phyloP scores from a whole-genome alignment of 2,113 vertebrate genomes.

The Peromyscus leucopus region DNA sequence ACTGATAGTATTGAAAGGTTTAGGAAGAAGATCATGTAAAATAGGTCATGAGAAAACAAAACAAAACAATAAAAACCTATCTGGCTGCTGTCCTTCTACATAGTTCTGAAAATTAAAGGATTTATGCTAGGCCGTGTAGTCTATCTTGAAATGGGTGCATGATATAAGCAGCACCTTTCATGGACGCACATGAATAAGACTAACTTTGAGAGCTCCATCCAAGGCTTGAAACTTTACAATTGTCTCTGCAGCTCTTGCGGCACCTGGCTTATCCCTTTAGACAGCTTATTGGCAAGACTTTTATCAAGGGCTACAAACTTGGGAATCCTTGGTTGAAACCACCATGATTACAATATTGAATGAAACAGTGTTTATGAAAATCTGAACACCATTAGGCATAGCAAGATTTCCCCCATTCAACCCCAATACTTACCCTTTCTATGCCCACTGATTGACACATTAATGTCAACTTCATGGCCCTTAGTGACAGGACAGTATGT shows the following conservation, averaged over 20 bases:
- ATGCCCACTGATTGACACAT: background rate
- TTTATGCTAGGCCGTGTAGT: background rate
- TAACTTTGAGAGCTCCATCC: background rate
- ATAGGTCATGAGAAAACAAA: background rate
- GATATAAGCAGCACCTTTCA: background rate
- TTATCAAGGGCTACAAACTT: background rate
- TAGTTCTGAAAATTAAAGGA: constrained; percentile 28
- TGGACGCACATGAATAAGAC: background rate
- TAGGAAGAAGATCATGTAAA: background rate
- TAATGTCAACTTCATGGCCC: background rate
- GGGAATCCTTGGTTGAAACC: background rate
- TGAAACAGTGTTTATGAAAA: constrained; percentile 5
- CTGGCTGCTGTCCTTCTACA: background rate
- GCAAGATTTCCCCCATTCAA: background rate
- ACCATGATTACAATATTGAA: background rate
- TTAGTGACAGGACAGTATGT: background rate
- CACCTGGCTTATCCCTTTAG: background rate
- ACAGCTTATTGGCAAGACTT: constrained; percentile 1
- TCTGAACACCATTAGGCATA: background rate
- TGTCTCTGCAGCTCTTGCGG: background rate
- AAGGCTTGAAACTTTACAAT: background rate
- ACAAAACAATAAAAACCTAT: background rate
- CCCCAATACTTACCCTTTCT: background rate
- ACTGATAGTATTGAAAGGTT: background rate
- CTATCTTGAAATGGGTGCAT: background rate